Evolutionary conservation across 2,888 invertebrate species (phyloP).

Genomic region (Nowickia ferox): DNA sequence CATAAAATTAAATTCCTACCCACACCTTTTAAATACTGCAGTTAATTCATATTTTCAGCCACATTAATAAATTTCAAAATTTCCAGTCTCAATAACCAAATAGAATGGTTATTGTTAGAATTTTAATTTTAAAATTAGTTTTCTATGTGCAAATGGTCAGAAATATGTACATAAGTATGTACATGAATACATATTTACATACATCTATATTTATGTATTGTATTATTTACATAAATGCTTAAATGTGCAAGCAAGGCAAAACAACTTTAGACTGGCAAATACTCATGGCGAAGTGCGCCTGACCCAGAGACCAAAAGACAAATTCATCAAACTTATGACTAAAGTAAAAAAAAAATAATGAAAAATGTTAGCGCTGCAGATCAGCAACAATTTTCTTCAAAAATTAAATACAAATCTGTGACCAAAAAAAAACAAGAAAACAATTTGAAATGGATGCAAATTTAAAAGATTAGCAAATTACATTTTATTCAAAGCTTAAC

Average conservation of each 20-base stretch:
- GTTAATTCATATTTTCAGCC: constrained; percentile 30
- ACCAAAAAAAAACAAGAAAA: constrained; percentile 12
- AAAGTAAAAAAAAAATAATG: constrained; percentile 1
- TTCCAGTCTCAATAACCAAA: constrained; percentile 23
- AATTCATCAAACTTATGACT: constrained; percentile 51
- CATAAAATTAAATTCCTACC: constrained; percentile 25
- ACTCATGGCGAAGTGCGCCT: constrained; percentile 29
- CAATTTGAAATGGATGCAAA: constrained; percentile 54
- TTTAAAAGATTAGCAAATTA: constrained; percentile 50
- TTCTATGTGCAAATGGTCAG: background rate
- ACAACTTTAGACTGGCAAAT: constrained; percentile 18
- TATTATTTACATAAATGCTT: background rate
- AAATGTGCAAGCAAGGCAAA: constrained; percentile 1
- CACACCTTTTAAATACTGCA: constrained; percentile 32
- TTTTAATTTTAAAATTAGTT: constrained; percentile 26
- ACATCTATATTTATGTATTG: background rate
- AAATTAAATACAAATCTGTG: background rate
- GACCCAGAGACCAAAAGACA: constrained; percentile 57
- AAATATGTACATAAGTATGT: too few species aligned
- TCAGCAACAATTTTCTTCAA: constrained; percentile 30
- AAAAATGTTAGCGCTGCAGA: constrained; percentile 9
- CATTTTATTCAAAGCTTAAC: constrained; percentile 49
- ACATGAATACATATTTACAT: background rate
- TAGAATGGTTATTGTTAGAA: constrained; percentile 42
- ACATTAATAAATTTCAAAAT: constrained; percentile 3